phyloP scores from a whole-genome alignment of 2,888 invertebrate species.

The Pyrrhosoma nymphula region DNA sequence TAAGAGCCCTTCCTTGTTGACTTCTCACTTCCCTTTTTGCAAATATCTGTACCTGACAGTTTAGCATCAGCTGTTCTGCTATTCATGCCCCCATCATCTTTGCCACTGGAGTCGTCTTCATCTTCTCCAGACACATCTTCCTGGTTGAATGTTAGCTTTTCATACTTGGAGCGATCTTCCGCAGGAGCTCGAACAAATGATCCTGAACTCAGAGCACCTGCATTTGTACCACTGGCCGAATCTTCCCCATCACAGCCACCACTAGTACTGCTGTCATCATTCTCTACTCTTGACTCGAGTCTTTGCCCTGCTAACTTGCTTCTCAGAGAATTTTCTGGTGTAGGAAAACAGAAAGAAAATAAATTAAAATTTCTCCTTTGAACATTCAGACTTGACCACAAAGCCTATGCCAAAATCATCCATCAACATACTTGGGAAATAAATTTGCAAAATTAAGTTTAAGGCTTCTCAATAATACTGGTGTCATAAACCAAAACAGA shows the following conservation, averaged over 20 bases:
- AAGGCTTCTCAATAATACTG: background rate
- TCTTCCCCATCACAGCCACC: conserved; percentile 76
- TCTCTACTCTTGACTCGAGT: conserved; percentile 48
- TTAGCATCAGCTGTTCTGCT: background rate
- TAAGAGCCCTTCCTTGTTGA: conserved; percentile 23
- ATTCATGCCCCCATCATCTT: conserved; percentile 66
- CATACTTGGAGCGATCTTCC: conserved; percentile 88
- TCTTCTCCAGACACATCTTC: conserved; percentile 82
- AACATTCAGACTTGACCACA: background rate
- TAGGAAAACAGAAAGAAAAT: conserved; percentile 34
- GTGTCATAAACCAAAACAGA: background rate
- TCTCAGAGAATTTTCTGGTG: conserved; percentile 47
- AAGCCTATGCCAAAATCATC: background rate
- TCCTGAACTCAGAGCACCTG: conserved; percentile 77
- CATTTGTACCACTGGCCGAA: conserved; percentile 76
- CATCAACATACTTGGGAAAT: background rate
- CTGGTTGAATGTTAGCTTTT: conserved; percentile 84
- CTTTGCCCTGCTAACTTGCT: conserved; percentile 43
- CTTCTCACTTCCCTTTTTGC: conserved; percentile 55
- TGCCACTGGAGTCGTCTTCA: conserved; percentile 75
- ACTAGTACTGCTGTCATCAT: conserved; percentile 66
- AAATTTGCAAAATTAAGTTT: background rate
- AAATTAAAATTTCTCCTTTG: background rate
- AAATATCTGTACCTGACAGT: background rate
- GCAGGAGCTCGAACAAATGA: conserved; percentile 83